Percentiles rank a stretch among this genome's conserved stretches.
Evolutionary conservation across 2,888 invertebrate genomes (phyloP).

Genomic region (Trisateles emortualis): DNA sequence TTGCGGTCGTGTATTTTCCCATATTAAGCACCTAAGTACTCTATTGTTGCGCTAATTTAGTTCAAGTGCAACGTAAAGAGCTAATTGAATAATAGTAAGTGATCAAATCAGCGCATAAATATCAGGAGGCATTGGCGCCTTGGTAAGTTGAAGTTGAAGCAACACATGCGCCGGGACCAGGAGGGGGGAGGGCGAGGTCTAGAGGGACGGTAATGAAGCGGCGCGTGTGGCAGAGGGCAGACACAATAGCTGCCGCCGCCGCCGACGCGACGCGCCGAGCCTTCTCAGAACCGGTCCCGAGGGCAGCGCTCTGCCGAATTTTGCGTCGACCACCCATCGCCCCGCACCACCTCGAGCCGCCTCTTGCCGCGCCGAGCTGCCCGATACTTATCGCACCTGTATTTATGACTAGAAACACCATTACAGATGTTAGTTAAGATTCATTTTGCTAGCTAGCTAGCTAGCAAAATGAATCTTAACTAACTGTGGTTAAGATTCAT

Average conservation of each 20-base stretch:
- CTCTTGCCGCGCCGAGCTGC: slow-evolving; percentile 58
- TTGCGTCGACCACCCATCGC: slow-evolving; percentile 84
- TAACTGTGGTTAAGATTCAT: too few species aligned
- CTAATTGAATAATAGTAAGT: slow-evolving; percentile 34
- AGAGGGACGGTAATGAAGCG: slow-evolving; percentile 71
- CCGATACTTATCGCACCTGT: slow-evolving; percentile 81
- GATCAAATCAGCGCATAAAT: slow-evolving; percentile 44
- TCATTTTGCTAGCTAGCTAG: too few species aligned
- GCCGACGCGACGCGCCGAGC: slow-evolving; percentile 64
- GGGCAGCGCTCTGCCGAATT: slow-evolving; percentile 82
- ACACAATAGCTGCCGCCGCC: slow-evolving; percentile 81
- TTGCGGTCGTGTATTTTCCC: background rate
- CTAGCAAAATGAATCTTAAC: too few species aligned
- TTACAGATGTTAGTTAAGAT: too few species aligned
- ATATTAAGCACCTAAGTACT: background rate
- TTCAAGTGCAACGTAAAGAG: slow-evolving; percentile 4
- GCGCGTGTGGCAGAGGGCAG: slow-evolving; percentile 78
- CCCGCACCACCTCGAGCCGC: slow-evolving; percentile 58
- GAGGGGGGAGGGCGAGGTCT: slow-evolving; percentile 45
- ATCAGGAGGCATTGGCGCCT: slow-evolving; percentile 60
- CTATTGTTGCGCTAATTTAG: background rate
- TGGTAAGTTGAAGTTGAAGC: slow-evolving; percentile 52
- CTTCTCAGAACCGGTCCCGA: slow-evolving; percentile 82
- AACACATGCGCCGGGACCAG: slow-evolving; percentile 38
- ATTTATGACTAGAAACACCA: slow-evolving; percentile 82